Evolutionary conservation across 2,113 vertebrate species (phyloP).

Genomic region (Spheniscus mendiculus): DNA sequence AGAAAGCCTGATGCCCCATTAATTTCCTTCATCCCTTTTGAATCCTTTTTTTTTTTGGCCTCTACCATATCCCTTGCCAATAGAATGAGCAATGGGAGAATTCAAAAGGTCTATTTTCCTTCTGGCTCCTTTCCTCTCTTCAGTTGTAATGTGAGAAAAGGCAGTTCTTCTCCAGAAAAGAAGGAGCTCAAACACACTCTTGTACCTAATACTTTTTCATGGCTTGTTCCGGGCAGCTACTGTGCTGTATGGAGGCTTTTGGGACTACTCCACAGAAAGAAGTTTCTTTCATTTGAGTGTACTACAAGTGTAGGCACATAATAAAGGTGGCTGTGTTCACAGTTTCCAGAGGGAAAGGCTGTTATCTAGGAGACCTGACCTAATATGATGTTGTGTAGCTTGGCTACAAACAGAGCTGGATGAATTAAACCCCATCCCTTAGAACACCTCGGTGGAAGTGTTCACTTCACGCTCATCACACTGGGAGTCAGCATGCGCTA

Average conservation of each 20-base stretch:
- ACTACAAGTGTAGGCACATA: background rate
- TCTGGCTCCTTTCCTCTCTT: background rate
- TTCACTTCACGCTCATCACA: background rate
- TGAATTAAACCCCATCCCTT: background rate
- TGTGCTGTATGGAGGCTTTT: background rate
- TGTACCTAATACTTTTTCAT: background rate
- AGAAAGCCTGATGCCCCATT: background rate
- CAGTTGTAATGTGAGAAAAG: background rate
- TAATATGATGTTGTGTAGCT: background rate
- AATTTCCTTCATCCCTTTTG: background rate
- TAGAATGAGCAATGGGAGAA: background rate
- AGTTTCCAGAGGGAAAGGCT: background rate
- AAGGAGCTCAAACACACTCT: background rate
- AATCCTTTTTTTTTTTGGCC: background rate
- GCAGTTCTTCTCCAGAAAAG: background rate
- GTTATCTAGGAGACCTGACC: background rate
- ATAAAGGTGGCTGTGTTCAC: background rate
- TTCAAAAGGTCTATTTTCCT: background rate
- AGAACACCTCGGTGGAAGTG: background rate
- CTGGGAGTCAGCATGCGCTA: background rate
- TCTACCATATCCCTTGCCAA: background rate
- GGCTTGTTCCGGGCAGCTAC: background rate
- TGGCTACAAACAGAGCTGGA: background rate
- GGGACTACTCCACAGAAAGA: background rate
- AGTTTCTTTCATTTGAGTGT: background rate